A percentile compares a stretch with the other conserved stretches of the same genome.
These are phyloP conservation scores for Monoplex corrugatus DNA, from an alignment of 2,888 invertebrate genomes.

Conservation along the genomic window DNA sequence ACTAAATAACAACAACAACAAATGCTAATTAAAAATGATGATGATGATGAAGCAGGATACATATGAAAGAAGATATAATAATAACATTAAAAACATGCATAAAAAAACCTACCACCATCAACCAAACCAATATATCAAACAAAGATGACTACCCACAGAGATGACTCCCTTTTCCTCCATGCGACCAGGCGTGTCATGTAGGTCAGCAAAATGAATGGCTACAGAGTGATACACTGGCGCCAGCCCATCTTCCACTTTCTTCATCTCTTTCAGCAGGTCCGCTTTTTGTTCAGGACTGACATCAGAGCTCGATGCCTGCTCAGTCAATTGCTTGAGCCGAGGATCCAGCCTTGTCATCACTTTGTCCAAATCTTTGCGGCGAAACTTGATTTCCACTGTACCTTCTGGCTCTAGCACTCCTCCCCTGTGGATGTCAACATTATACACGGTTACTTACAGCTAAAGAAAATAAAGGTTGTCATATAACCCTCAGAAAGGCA, in stretches of 20 bases:
- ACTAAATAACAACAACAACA: no score
- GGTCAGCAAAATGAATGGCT: slow-evolving; percentile 97
- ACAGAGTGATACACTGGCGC: slow-evolving; percentile 86
- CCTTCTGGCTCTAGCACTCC: slow-evolving; percentile 98
- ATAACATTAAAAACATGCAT: no score
- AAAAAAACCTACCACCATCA: no score
- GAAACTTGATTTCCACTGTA: slow-evolving; percentile 98
- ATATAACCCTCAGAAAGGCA: no score
- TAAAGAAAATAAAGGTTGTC: no score
- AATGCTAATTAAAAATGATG: no score
- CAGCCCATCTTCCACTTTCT: slow-evolving; percentile 88
- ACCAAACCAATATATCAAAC: not conserved
- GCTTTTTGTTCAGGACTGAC: slow-evolving; percentile 81
- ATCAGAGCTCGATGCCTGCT: slow-evolving; percentile 88
- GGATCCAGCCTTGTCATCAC: slow-evolving; percentile 89
- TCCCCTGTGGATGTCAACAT: slow-evolving; percentile 85
- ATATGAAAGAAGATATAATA: no score
- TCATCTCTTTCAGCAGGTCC: slow-evolving; percentile 87
- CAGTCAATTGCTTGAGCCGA: slow-evolving; percentile 84
- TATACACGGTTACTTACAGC: no score
- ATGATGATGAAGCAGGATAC: no score
- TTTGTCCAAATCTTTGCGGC: slow-evolving; percentile 93
- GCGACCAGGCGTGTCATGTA: slow-evolving; percentile 98
- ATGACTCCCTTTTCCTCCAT: slow-evolving; percentile 96
- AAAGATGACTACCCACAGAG: slow-evolving; percentile 80